A percentile compares a stretch with the other conserved stretches of the same genome.
Evolutionary conservation across 2,888 invertebrate genomes (phyloP).

Genomic region (Brachyptera risi): DNA sequence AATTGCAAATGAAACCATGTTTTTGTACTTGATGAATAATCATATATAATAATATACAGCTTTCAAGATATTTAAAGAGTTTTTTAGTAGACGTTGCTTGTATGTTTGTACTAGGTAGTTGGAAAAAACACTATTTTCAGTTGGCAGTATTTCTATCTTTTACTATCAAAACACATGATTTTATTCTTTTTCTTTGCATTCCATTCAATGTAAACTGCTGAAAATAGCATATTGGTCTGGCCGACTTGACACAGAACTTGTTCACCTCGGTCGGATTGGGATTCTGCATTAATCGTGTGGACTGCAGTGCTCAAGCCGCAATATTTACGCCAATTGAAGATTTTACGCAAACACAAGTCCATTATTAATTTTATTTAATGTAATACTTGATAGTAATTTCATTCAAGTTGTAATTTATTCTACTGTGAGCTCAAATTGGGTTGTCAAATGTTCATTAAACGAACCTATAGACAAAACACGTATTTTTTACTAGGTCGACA

Average conservation of each 20-base stretch:
- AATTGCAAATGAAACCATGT: slow-evolving; percentile 3
- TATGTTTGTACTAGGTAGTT: not conserved
- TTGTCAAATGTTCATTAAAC: no score
- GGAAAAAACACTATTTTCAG: not conserved
- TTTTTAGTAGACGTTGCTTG: not conserved
- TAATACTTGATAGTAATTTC: no score
- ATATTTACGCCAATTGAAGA: no score
- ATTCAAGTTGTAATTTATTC: no score
- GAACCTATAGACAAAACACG: no score
- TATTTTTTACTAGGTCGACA: no score
- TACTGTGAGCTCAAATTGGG: no score
- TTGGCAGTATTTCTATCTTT: not conserved
- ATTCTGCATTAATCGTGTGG: not conserved
- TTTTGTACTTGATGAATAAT: not conserved
- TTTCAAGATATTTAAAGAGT: not conserved
- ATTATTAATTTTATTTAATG: no score
- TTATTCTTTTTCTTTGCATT: slow-evolving; percentile 1
- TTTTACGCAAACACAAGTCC: no score
- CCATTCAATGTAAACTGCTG: not conserved
- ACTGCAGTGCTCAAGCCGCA: no score
- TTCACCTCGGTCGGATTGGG: not conserved
- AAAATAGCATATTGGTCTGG: not conserved
- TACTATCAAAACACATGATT: not conserved
- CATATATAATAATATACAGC: not conserved
- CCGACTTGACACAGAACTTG: not conserved